Evolutionary conservation across 2,797 vertebrate genomes (phyloP).

Genomic region (Chlorospingus flavigularis): DNA sequence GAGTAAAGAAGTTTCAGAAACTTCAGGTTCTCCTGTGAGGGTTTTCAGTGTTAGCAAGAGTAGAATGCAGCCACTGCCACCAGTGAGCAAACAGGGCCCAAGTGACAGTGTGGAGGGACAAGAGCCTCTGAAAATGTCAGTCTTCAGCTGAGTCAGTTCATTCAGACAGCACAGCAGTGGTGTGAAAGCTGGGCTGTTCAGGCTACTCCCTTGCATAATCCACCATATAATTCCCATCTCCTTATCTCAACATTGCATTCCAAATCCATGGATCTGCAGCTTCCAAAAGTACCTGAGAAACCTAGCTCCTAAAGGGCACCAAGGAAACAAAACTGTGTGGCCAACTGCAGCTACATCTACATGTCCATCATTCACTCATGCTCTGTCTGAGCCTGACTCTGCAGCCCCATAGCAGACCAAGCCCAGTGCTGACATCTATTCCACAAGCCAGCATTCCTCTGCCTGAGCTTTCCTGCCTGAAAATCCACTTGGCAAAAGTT

Average conservation of each 20-base stretch:
- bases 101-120: not conserved
- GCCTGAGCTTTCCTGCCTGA: not conserved
- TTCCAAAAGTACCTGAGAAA: not conserved
- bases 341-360: not conserved
- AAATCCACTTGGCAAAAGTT: not conserved
- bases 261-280: not conserved
- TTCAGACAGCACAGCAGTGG: not conserved
- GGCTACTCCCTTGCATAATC: not conserved
- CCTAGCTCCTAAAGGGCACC: not conserved
- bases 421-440: not conserved
- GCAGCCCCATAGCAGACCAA: not conserved
- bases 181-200: not conserved
- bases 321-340: not conserved
- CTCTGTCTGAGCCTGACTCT: not conserved
- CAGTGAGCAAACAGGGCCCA: not conserved
- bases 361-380: fast-evolving
- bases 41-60: not conserved
- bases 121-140: not conserved
- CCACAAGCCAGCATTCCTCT: not conserved
- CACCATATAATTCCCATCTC: not conserved
- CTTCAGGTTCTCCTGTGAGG: not conserved
- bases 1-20: not conserved
- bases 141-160: not conserved
- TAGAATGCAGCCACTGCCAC: not conserved
- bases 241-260: not conserved